Evolutionary conservation across 2,113 vertebrate genomes (phyloP).

Genomic region (Cyprinodon variegatus): DNA sequence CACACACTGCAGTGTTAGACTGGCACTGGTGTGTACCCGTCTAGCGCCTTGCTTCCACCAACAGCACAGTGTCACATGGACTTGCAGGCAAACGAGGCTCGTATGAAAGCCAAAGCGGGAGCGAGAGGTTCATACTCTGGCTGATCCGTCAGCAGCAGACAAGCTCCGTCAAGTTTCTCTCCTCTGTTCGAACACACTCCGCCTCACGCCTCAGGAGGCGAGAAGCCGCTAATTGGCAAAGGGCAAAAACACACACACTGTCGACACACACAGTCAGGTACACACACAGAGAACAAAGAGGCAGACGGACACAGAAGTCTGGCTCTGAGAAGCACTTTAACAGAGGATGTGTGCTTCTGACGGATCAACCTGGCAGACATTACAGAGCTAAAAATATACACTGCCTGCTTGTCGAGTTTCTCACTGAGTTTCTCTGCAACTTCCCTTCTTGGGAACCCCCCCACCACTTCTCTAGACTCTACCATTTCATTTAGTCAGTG

Average conservation of each 20-base stretch:
- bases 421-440: slow-evolving; percentile 44
- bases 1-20: slow-evolving; percentile 47
- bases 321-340: slow-evolving; percentile 33
- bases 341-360: slow-evolving; percentile 22
- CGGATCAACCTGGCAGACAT: slow-evolving; percentile 41
- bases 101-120: slow-evolving; percentile 15
- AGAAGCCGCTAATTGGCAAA: slow-evolving; percentile 75
- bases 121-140: slow-evolving; percentile 64
- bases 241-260: slow-evolving; percentile 41
- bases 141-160: slow-evolving; percentile 63
- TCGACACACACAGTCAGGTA: neutral
- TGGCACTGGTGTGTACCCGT: slow-evolving; percentile 61
- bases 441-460: slow-evolving; percentile 20
- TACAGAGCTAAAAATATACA: slow-evolving; percentile 47
- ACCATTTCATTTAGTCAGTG: slow-evolving; percentile 2
- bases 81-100: slow-evolving; percentile 55
- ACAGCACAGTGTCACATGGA: slow-evolving; percentile 63
- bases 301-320: slow-evolving; percentile 42
- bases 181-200: slow-evolving; percentile 55
- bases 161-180: slow-evolving; percentile 62
- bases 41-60: slow-evolving; percentile 61
- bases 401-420: slow-evolving; percentile 41
- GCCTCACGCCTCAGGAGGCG: slow-evolving; percentile 66
- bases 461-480: slow-evolving; percentile 5
- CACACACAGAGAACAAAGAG: slow-evolving; percentile 35